These are phyloP conservation scores for Mus spicilegus DNA, from an alignment of 2,113 vertebrate species.

Conservation along the genomic window DNA sequence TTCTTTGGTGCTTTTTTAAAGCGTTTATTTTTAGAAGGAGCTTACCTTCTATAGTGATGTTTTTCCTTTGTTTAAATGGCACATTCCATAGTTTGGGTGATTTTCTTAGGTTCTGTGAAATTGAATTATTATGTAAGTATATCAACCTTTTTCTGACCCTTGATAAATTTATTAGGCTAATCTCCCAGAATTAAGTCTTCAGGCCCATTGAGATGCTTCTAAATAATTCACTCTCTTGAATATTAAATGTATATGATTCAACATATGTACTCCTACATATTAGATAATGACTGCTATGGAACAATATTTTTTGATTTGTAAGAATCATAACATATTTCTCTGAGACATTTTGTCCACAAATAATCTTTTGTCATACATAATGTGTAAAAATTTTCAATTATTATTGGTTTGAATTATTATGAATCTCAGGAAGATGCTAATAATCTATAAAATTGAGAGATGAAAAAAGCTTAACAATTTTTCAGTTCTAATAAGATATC, in stretches of 20 bases:
- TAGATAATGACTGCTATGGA: conserved; percentile 48
- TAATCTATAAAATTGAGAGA: conserved; percentile 36
- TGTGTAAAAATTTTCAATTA: conserved; percentile 21
- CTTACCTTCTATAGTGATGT: neutral
- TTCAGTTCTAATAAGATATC: conserved; percentile 41
- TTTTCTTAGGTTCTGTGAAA: conserved; percentile 52
- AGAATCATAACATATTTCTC: conserved; percentile 37
- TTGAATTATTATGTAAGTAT: conserved; percentile 19
- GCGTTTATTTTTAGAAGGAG: neutral
- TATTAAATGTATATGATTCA: conserved; percentile 16
- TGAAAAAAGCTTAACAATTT: conserved; percentile 44
- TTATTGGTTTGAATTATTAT: conserved; percentile 39
- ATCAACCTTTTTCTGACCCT: conserved; percentile 29
- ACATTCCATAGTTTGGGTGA: conserved; percentile 43
- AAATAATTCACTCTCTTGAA: conserved; percentile 53
- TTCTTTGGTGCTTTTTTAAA: neutral
- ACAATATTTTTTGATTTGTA: neutral
- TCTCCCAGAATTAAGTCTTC: conserved; percentile 50
- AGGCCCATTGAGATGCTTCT: neutral
- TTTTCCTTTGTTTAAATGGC: neutral
- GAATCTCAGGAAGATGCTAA: neutral
- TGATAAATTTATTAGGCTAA: conserved; percentile 45
- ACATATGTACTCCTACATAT: neutral
- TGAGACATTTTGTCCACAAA: conserved; percentile 23
- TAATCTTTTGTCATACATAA: conserved; percentile 39